A percentile compares a stretch with the other conserved stretches of the same genome.
Conservation (phyloP, 2,888 invertebrate species). For the Euclidia mi region DNA sequence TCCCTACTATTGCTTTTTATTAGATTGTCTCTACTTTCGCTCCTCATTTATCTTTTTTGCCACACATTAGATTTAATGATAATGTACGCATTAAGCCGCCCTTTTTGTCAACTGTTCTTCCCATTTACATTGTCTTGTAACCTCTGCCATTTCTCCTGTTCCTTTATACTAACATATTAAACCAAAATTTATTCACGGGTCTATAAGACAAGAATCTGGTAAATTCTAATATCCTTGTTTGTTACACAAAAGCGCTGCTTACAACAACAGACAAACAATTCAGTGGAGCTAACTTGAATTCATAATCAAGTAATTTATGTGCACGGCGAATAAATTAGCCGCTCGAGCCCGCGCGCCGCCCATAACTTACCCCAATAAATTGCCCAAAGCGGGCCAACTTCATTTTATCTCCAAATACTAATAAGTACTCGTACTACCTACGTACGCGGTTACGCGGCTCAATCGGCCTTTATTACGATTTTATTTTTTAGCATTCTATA, state of each 20-base stretch:
- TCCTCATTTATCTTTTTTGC: slow-evolving; percentile 70
- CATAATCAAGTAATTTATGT: slow-evolving; percentile 91
- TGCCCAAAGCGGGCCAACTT: slow-evolving; percentile 89
- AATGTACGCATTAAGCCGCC: slow-evolving; percentile 33
- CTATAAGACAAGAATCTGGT: slow-evolving; percentile 71
- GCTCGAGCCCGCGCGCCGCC: slow-evolving; percentile 87
- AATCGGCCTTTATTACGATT: slow-evolving; percentile 74
- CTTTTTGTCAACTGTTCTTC: slow-evolving; percentile 27
- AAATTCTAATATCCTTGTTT: slow-evolving; percentile 85
- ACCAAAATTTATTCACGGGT: slow-evolving; percentile 64
- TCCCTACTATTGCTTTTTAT: slow-evolving; percentile 87
- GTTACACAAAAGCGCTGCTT: slow-evolving; percentile 85
- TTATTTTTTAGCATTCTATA: slow-evolving; percentile 72
- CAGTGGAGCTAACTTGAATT: slow-evolving; percentile 89
- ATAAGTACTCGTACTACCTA: slow-evolving; percentile 85
- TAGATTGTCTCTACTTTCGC: slow-evolving; percentile 78
- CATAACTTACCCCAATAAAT: slow-evolving; percentile 90
- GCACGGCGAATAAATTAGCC: slow-evolving; percentile 90
- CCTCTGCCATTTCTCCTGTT: slow-evolving; percentile 30
- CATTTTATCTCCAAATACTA: slow-evolving; percentile 90
- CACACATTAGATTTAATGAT: slow-evolving; percentile 68
- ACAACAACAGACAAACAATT: slow-evolving; percentile 88
- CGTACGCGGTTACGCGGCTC: slow-evolving; percentile 73
- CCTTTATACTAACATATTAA: slow-evolving; percentile 42
- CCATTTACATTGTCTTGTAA: slow-evolving; percentile 12